A percentile compares a stretch with the other conserved stretches of the same genome.
These are phyloP conservation scores for Rhinichthys osculus DNA, from an alignment of 2,797 vertebrate species.

Conservation along the genomic window DNA sequence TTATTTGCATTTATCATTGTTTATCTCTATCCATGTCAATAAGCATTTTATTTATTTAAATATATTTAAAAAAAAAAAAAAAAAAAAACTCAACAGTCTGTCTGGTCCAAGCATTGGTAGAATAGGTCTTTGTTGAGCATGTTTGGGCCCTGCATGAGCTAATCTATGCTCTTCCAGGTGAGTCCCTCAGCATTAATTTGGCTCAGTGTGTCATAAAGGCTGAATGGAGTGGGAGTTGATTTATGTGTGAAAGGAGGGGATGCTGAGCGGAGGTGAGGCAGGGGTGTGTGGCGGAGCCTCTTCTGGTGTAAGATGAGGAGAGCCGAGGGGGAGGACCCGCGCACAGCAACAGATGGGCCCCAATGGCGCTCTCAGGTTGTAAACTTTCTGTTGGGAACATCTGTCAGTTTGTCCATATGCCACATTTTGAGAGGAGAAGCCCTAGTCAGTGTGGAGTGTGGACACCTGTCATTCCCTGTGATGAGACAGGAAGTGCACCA, in stretches of 20 bases:
- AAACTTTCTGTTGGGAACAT: conserved; percentile 84
- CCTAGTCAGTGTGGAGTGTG: conserved; percentile 14
- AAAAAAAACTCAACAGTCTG: background rate
- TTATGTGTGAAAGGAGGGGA: conserved; percentile 41
- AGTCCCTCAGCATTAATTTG: conserved; percentile 60
- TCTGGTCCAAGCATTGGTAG: background rate
- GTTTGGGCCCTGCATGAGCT: conserved; percentile 49
- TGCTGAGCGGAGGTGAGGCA: conserved; percentile 55
- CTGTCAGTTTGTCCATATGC: conserved; percentile 83
- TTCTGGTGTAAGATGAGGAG: conserved; percentile 61
- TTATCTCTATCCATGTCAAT: background rate
- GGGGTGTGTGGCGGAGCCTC: conserved; percentile 55
- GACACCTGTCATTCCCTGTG: conserved; percentile 38
- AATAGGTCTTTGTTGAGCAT: conserved; percentile 30
- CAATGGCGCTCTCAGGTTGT: conserved; percentile 80
- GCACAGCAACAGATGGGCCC: conserved; percentile 82
- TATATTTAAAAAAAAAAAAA: background rate
- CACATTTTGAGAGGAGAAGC: conserved; percentile 64
- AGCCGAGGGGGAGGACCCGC: conserved; percentile 70
- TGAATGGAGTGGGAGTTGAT: conserved; percentile 59
- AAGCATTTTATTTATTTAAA: background rate
- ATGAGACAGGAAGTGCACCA: conserved; percentile 32
- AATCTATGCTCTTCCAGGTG: conserved; percentile 61
- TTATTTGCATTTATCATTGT: background rate
- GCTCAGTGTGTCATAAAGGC: conserved; percentile 56